Evolutionary conservation across 2,888 invertebrate genomes (phyloP), one percentile per base, ranked within the genome.

Genomic region (Aradus depressus): DNA sequence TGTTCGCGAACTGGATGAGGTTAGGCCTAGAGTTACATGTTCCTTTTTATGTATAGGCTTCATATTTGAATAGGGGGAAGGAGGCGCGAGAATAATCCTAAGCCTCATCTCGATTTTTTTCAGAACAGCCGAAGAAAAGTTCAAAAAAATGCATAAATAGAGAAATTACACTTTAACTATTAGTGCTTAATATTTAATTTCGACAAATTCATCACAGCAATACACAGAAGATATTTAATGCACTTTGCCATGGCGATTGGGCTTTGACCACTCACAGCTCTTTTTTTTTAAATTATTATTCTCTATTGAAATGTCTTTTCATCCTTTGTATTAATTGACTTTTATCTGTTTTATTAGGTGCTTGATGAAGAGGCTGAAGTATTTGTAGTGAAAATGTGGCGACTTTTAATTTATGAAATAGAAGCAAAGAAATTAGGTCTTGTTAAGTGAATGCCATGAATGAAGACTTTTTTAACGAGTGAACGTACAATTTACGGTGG

Each of bases 331-430:
- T n/a, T n/a, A n/a, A n/a, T n/a, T n/a, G n/a, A n/a, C 31, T 45
- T 45, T 21, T 35, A 16, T 23, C 16, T 43, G 14, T 44, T 12
- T 18, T 69, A 67, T 3, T 68, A 96, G 96, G 95, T 98, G 61
- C 76, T 99, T 64, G 98, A 99, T 69, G 97, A 99, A 68, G 98
- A 99, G 71, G 98, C 98, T 3, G 97, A 98, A 73, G 95, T 96
- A 60, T 99, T 99, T 75, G 96, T 98, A 63, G 95, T 98, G 58
- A 99, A 99, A 79, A 93, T 99, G 95, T 99, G 98, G 98, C 79
- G 98, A 61, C 77, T 99, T 65, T 77, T 99, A 59, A 97, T 99
- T 64, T 99, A 97, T 73, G 98, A 99, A 79, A 90, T 96, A 62
- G 97, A 98, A 76, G 95, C 96, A 52, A 96, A 96, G 73, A 93